These are phyloP conservation scores for Marcusenius ussheri DNA, from an alignment of 2,113 vertebrate genomes.

Conservation along the genomic window DNA sequence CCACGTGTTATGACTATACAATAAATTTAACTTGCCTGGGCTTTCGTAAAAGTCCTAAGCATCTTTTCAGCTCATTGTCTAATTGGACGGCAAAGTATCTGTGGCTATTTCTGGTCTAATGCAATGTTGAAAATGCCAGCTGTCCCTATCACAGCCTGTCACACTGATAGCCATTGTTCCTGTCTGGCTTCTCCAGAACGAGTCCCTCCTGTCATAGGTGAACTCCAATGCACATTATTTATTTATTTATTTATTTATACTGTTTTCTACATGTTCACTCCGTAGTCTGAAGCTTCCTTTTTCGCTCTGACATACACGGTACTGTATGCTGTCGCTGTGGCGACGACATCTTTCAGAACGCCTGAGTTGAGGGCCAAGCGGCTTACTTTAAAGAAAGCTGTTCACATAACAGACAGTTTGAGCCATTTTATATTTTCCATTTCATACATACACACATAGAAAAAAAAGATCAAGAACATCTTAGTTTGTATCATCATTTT, in stretches of 20 bases:
- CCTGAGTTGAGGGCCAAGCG: not conserved
- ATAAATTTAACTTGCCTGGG: slow-evolving; percentile 39
- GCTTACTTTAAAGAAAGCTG: not conserved
- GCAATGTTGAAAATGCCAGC: slow-evolving; percentile 68
- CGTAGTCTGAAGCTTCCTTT: not conserved
- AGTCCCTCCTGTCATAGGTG: not conserved
- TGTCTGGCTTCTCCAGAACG: not conserved
- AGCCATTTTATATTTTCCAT: not conserved
- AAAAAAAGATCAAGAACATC: not conserved
- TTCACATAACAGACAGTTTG: not conserved
- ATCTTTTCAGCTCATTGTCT: slow-evolving; percentile 48
- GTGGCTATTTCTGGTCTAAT: slow-evolving; percentile 64
- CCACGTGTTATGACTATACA: not conserved
- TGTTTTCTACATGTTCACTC: not conserved
- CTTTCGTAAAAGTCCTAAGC: slow-evolving; percentile 47
- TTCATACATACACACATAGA: not conserved
- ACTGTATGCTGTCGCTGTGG: not conserved
- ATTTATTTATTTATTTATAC: not conserved
- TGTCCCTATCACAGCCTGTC: slow-evolving; percentile 40
- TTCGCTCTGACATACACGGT: not conserved
- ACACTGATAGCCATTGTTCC: slow-evolving; percentile 2
- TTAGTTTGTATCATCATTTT: not conserved
- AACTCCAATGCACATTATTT: not conserved
- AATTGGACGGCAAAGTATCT: slow-evolving; percentile 59
- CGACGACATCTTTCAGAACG: not conserved